Evolutionary conservation across 2,113 vertebrate genomes (phyloP).

Genomic region (Scortum barcoo): DNA sequence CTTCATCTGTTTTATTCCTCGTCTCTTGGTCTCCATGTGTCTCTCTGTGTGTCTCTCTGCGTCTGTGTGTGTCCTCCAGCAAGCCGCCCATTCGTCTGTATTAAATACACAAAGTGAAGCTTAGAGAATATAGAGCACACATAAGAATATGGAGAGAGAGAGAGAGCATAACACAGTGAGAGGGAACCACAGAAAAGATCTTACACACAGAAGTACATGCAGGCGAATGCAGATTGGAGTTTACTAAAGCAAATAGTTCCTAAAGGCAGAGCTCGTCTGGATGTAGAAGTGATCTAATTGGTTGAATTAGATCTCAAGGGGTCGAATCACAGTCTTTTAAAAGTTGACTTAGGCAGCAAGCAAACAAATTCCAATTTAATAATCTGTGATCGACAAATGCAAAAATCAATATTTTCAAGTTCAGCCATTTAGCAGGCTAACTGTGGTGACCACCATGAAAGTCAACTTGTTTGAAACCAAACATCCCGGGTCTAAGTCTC

Average conservation of each 20-base stretch:
- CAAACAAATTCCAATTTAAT: not conserved
- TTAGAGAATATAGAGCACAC: not conserved
- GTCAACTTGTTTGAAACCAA: not conserved
- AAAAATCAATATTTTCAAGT: not conserved
- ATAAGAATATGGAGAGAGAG: not conserved
- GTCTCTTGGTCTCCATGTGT: not conserved
- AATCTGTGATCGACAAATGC: not conserved
- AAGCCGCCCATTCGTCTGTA: conserved; percentile 25
- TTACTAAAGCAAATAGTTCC: conserved; percentile 47
- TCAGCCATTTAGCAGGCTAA: not conserved
- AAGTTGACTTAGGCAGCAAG: not conserved
- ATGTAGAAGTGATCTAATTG: conserved; percentile 22
- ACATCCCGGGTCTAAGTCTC: not conserved
- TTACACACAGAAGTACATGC: conserved; percentile 15
- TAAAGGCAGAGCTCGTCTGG: conserved; percentile 19
- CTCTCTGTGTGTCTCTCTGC: conserved; percentile 18
- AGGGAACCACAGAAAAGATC: not conserved
- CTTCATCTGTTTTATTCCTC: conserved; percentile 12
- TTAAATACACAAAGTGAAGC: conserved; percentile 42
- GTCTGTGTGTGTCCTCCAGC: conserved; percentile 38
- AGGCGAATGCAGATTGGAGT: conserved; percentile 17
- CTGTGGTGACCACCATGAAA: not conserved
- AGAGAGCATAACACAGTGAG: not conserved
- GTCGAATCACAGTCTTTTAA: not conserved
- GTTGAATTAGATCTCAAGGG: conserved; percentile 18